Evolutionary conservation across 2,797 vertebrate genomes (phyloP).

Genomic region (Limnodromus scolopaceus): DNA sequence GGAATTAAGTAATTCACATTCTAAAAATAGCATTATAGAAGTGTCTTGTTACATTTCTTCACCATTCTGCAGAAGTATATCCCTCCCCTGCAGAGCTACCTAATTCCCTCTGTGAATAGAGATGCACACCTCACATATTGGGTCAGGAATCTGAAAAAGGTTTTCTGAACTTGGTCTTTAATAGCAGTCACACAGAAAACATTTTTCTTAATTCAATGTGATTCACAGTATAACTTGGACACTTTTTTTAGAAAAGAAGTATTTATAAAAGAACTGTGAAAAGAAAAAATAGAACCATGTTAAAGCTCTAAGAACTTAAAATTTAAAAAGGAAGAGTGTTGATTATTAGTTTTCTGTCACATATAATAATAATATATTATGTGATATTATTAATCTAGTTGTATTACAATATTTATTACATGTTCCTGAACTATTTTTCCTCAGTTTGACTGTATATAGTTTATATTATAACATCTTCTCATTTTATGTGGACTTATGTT

Average conservation of each 20-base stretch:
- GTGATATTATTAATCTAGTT: background rate
- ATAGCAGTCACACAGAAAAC: background rate
- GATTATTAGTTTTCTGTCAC: too few species aligned
- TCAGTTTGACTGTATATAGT: background rate
- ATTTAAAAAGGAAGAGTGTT: background rate
- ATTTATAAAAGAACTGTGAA: background rate
- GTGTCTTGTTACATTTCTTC: background rate
- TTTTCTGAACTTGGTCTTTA: background rate
- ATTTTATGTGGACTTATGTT: background rate
- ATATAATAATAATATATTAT: too few species aligned
- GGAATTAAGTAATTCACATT: background rate
- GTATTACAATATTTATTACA: background rate
- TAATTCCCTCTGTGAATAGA: background rate
- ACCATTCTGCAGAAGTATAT: background rate
- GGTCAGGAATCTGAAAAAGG: background rate
- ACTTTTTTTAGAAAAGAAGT: accelerated
- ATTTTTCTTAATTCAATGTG: background rate
- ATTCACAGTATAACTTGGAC: background rate
- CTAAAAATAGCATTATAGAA: background rate
- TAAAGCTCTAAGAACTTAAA: background rate
- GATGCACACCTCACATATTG: accelerated
- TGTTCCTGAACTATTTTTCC: background rate
- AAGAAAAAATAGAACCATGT: background rate
- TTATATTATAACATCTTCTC: background rate
- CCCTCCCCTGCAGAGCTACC: background rate